Base-by-base conservation (phyloP, 2,113 vertebrate genomes). In the Heteronetta atricapilla region DNA sequence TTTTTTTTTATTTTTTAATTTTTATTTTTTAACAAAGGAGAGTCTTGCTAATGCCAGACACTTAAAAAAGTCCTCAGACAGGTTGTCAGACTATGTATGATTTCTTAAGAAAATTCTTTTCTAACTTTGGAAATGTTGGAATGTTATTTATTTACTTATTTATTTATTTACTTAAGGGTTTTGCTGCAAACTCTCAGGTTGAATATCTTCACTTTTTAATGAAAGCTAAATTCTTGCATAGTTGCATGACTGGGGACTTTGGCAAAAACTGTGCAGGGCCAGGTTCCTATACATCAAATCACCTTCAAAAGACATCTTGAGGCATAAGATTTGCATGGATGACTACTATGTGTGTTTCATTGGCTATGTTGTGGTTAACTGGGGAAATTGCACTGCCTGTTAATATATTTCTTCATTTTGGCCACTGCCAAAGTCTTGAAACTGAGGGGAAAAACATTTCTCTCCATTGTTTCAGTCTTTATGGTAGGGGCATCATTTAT, bases 261-360 rank as follows among this genome's bases (percentile, higher is more conserved):
- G 74, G 3, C 3, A 38, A 69, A 8, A 7, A 8, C 2, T 2
- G 1, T 22, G 7, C 3, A 19, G 10, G 6, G 11, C 7, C 40
- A 48, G 17, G 33, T 48, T 60, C 33, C 33, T 3, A 64, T 13
- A 38, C 6, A 58, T 4, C 16, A 52, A 4, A 2, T 16, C 6
- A 23, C 7, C 4, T 33, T 38, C 26, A 62, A 15, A 90, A 70
- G 3, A 14, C 10, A 38, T 4, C 18, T 1, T 26, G 33, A 78
- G 25, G 7, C 13, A 29, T 5, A 46, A 82, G 1, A 4, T 44
- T 55, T 69, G 5, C 19, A n/a, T 10, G 12, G 28, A 10, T 28
- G 56, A 11, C 17, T 26, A 2, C 4, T 1, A 0, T 2, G 21
- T 42, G 20, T 3, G 10, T 70, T 79, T 82, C 53, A n/a, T 33